Evolutionary conservation across 2,113 vertebrate genomes (phyloP).

Genomic region (Paratilapia polleni): DNA sequence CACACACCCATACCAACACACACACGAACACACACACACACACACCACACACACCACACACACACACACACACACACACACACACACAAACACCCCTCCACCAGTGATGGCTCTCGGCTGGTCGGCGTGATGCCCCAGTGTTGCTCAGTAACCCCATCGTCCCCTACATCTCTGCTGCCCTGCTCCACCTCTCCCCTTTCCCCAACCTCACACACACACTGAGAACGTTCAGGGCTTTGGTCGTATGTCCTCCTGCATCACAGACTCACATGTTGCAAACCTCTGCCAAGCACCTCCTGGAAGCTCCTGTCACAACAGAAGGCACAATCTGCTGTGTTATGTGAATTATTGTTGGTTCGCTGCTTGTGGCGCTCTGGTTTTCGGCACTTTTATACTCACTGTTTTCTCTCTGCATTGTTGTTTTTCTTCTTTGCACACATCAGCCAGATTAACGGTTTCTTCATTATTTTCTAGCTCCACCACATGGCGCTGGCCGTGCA

Average conservation of each 20-base stretch:
- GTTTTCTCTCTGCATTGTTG: neutral
- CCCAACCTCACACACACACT: conserved; percentile 2
- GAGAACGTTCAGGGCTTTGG: conserved; percentile 66
- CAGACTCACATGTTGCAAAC: conserved; percentile 50
- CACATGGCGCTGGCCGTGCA: neutral
- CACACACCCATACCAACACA: conserved; percentile 14
- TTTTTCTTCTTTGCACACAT: neutral
- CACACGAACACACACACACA: neutral
- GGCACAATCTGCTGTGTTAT: conserved; percentile 1
- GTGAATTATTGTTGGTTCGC: neutral
- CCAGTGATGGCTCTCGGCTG: conserved; percentile 54
- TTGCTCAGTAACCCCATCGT: conserved; percentile 47
- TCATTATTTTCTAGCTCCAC: neutral
- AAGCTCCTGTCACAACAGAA: conserved; percentile 29
- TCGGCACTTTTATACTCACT: neutral
- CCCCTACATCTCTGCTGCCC: conserved; percentile 13
- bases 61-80: neutral
- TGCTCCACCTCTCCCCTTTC: conserved; percentile 16
- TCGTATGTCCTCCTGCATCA: conserved; percentile 17
- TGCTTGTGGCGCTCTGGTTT: neutral
- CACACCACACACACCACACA: neutral
- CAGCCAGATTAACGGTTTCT: neutral
- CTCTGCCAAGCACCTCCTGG: conserved; percentile 52
- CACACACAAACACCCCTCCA: conserved; percentile 13
- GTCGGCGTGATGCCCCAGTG: conserved; percentile 46